Conservation (phyloP, 2,797 vertebrate species). For the Anguilla anguilla region DNA sequence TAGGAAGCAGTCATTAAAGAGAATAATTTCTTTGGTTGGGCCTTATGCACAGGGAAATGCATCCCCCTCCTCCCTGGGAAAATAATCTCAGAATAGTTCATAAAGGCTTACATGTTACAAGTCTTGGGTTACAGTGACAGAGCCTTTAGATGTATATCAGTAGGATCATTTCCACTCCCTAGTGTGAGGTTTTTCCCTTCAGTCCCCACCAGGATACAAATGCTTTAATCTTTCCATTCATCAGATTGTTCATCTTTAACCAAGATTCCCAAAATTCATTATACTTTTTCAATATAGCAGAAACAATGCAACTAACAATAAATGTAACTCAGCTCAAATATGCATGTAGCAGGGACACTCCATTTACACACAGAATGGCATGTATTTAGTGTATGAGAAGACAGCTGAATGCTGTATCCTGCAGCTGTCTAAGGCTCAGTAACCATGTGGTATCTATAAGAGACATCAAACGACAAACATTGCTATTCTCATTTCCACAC, state of each 20-base stretch:
- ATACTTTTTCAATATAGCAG: background rate
- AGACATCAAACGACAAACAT: background rate
- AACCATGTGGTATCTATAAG: background rate
- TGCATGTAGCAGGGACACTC: background rate
- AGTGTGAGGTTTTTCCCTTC: conserved; percentile 37
- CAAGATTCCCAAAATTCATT: background rate
- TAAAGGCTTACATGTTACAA: conserved; percentile 78
- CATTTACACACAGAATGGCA: background rate
- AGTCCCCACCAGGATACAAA: conserved; percentile 56
- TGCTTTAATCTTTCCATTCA: conserved; percentile 17
- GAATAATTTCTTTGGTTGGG: conserved; percentile 60
- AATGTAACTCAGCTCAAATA: background rate
- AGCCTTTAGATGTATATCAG: conserved; percentile 76
- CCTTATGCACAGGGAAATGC: conserved; percentile 64
- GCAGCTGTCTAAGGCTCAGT: background rate
- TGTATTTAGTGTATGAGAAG: background rate
- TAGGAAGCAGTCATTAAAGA: conserved; percentile 49
- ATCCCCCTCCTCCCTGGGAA: conserved; percentile 72
- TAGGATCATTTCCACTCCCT: conserved; percentile 65
- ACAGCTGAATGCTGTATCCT: background rate
- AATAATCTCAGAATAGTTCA: conserved; percentile 84
- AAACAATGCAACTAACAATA: background rate
- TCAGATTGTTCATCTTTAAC: background rate
- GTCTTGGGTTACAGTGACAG: conserved; percentile 78
- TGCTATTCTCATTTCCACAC: background rate